These are phyloP conservation scores for Rhinopomastus cyanomelas DNA, from an alignment of 2,113 vertebrate species.

Conservation along the genomic window DNA sequence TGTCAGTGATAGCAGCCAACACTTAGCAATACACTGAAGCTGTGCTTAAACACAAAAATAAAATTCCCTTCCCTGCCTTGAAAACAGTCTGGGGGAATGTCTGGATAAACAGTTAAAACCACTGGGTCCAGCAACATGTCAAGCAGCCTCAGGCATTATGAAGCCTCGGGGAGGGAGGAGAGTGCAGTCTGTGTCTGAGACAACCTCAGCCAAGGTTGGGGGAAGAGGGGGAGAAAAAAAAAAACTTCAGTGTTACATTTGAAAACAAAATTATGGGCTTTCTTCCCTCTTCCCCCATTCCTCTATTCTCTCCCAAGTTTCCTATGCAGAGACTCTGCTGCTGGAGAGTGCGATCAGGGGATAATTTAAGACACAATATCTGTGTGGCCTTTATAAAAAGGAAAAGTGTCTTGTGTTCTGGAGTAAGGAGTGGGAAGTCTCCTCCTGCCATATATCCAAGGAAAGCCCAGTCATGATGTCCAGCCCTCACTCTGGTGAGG, in stretches of 20 bases:
- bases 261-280: not conserved
- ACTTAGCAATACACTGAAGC: constrained; percentile 40
- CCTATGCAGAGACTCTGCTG: not conserved
- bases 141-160: not conserved
- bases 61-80: constrained; percentile 8
- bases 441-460: constrained; percentile 8
- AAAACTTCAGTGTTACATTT: not conserved
- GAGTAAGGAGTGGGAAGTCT: constrained; percentile 36
- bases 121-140: not conserved
- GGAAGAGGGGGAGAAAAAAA: not conserved
- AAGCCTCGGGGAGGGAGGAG: not conserved
- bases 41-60: constrained; percentile 22
- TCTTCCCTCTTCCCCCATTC: constrained; percentile 32
- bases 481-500: not conserved
- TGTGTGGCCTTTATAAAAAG: constrained; percentile 28
- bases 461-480: constrained; percentile 30
- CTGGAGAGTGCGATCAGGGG: not conserved
- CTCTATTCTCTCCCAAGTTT: not conserved
- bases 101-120: constrained; percentile 3
- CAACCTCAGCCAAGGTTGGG: not conserved
- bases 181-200: not conserved
- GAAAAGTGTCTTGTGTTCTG: not conserved
- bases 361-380: constrained; percentile 43
- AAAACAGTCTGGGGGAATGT: not conserved
- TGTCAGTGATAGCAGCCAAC: constrained; percentile 38